Evolutionary conservation across 2,113 vertebrate species (phyloP), one percentile per base, ranked within the genome.

Genomic region (Cathartes aura): DNA sequence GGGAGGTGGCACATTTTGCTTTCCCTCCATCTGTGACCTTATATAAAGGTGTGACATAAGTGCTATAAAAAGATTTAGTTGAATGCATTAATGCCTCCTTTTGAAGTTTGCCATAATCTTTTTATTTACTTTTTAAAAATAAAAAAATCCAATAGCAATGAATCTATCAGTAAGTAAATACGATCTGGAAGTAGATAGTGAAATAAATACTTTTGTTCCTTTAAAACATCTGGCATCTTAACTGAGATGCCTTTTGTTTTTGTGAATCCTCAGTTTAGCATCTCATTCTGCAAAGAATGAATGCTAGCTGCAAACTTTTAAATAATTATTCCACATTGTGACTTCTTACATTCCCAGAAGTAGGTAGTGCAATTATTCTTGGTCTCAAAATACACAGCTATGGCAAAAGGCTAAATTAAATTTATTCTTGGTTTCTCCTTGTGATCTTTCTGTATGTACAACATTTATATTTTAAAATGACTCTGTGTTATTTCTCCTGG

Each of bases 151-250:
- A 90, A 43, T 40, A 27, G 62, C 36, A 96, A 92, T 76, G 94
- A 87, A 87, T 71, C 36, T 85, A 94, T 87, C 48, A 92, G 48
- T 66, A 87, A 76, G 92, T 82, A 92, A 93, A 82, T 87, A 91
- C 5, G 8, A 87, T 75, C 78, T 86, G 27, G 74, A 89, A 94
- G 66, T 32, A 90, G 50, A 55, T 68, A 75, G 66, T 68, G 82
- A 93, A 94, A 95, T 70, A 95, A 95, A 93, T 95, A 92, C 21
- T 67, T 70, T 32, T 91, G 59, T 47, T 91, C 36, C 67, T 91
- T 93, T 70, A 85, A 94, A 98, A 86, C 87, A 95, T 90, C 91
- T 95, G 85, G 87, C 40, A 88, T 76, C 29, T 96, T 95, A 91
- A 59, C 45, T 38, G 55, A 56, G 76, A 82, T 63, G 45, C 22